phyloP scores from a whole-genome alignment of 2,113 vertebrate genomes.

The Forbesichthys papilliferus region DNA sequence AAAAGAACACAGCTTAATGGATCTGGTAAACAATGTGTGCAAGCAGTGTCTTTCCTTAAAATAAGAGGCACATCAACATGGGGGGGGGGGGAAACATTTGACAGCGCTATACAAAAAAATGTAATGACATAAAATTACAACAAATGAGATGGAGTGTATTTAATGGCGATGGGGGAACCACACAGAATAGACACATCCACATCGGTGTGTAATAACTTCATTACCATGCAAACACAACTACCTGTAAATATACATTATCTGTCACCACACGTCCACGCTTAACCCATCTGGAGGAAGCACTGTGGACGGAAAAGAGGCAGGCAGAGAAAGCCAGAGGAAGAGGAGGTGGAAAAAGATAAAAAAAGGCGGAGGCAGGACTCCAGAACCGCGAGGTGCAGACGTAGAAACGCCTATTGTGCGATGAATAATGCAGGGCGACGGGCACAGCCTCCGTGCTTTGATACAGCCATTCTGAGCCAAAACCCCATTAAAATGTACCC shows the following conservation, averaged over 20 bases:
- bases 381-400: conserved; percentile 1
- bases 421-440: conserved; percentile 47
- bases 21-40: not conserved
- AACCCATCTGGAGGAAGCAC: not conserved
- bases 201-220: too few relatives aligned
- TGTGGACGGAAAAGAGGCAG: not conserved
- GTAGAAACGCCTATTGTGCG: conserved; percentile 33
- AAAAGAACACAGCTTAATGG: not conserved
- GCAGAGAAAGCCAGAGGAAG: not conserved
- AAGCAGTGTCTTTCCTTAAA: not conserved
- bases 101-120: too few relatives aligned
- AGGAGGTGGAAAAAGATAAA: not conserved
- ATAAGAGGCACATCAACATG: too few relatives aligned
- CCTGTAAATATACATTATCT: too few relatives aligned
- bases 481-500: conserved; percentile 39
- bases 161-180: too few relatives aligned
- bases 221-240: too few relatives aligned
- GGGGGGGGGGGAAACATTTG: too few relatives aligned
- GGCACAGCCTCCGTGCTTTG: conserved; percentile 29
- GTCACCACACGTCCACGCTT: too few relatives aligned
- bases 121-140: too few relatives aligned
- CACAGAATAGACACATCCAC: too few relatives aligned
- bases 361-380: conserved; percentile 2
- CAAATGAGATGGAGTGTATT: too few relatives aligned
- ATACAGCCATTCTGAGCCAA: conserved; percentile 46